These are phyloP conservation scores for Lethrus apterus DNA, from an alignment of 1,140 invertebrate species.

Conservation along the genomic window DNA sequence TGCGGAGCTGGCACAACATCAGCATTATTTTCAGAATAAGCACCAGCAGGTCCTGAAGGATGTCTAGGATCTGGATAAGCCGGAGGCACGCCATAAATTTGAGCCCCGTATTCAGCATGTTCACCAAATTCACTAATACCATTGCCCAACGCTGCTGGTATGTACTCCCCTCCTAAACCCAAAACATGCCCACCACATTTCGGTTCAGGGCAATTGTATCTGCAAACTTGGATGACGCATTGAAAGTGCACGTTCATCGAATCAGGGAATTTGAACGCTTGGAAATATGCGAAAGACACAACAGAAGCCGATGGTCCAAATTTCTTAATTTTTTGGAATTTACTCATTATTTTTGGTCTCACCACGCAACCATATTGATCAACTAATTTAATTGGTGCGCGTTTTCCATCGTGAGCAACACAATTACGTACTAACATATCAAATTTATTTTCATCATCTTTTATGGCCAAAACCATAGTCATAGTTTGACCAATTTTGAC, in stretches of 20 bases:
- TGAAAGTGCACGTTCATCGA: conserved; percentile 97
- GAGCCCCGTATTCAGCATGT: conserved; percentile 63
- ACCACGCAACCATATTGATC: conserved; percentile 89
- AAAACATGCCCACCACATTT: conserved; percentile 66
- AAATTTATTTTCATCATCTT: conserved; percentile 92
- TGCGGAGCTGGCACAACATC: conserved; percentile 72
- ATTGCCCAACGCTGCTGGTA: conserved; percentile 43
- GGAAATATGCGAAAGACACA: conserved; percentile 91
- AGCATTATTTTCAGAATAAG: conserved; percentile 73
- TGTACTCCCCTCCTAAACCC: conserved; percentile 54
- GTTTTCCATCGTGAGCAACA: conserved; percentile 88
- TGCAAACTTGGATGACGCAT: conserved; percentile 90
- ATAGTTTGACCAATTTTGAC: conserved; percentile 94
- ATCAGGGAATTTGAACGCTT: conserved; percentile 94
- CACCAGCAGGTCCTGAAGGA: conserved; percentile 69
- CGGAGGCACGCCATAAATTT: conserved; percentile 63
- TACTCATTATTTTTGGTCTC: conserved; percentile 87
- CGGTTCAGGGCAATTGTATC: conserved; percentile 87
- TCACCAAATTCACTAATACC: conserved; percentile 58
- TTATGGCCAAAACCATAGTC: conserved; percentile 93
- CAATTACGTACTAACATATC: conserved; percentile 92
- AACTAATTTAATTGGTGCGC: conserved; percentile 85
- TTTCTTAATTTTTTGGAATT: conserved; percentile 94
- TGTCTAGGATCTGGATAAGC: conserved; percentile 76
- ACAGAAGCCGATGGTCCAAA: conserved; percentile 90